Conservation (phyloP, 2,888 invertebrate species). For the Archaeoteleia sp. region DNA sequence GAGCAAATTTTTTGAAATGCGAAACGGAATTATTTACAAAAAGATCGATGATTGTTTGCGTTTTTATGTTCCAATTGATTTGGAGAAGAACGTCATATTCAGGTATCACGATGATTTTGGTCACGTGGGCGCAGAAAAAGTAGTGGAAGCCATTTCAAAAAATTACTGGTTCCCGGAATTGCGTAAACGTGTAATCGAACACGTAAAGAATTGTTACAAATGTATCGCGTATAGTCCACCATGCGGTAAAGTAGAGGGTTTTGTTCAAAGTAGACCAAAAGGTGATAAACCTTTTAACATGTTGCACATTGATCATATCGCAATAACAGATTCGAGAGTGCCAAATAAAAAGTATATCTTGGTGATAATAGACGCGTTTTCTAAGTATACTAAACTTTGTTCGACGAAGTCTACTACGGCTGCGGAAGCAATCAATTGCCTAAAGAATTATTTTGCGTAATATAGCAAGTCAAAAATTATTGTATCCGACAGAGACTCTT, state of each 20-base stretch:
- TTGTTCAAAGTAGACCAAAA: slow-evolving; percentile 1
- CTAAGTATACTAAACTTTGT: slow-evolving; percentile 36
- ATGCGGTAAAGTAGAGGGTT: not conserved
- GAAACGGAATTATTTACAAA: slow-evolving; percentile 34
- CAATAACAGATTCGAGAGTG: slow-evolving; percentile 3
- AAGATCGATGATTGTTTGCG: slow-evolving; percentile 14
- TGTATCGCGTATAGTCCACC: slow-evolving; percentile 13
- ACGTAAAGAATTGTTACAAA: slow-evolving; percentile 7
- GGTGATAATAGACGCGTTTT: slow-evolving; percentile 25
- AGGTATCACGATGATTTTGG: slow-evolving; percentile 49
- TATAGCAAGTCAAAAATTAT: slow-evolving; percentile 17
- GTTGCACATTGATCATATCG: slow-evolving; percentile 1
- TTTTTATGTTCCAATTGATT: slow-evolving; percentile 18
- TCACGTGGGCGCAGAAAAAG: slow-evolving; percentile 46
- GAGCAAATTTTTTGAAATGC: slow-evolving; percentile 23
- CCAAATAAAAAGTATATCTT: not conserved
- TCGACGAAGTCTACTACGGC: slow-evolving; percentile 25
- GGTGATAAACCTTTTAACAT: slow-evolving; percentile 9
- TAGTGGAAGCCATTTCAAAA: slow-evolving; percentile 1
- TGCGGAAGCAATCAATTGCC: slow-evolving; percentile 18
- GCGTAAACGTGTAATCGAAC: not conserved
- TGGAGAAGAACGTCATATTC: slow-evolving; percentile 12
- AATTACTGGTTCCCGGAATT: not conserved
- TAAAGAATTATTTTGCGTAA: slow-evolving; percentile 9
- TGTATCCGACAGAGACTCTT: slow-evolving; percentile 34